Evolutionary conservation across 2,888 invertebrate genomes (phyloP), one percentile per base, ranked within the genome.

Genomic region (Nemotelus nigrinus): DNA sequence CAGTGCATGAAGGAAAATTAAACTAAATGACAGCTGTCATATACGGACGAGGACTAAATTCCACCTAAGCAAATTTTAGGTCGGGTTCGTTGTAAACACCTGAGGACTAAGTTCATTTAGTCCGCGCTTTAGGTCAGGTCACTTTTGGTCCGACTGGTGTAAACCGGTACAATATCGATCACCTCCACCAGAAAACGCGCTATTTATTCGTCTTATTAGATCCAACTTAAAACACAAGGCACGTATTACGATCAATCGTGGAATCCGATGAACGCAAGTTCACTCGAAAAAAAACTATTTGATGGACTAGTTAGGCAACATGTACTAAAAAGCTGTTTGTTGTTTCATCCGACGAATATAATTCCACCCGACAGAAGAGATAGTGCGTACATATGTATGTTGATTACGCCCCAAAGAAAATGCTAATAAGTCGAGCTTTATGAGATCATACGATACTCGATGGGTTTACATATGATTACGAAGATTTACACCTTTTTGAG

Each of bases 151-250:
- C 7, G 47, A 47, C 7, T 25, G 47, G 8, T 39, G 25, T 5
- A 53, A 50, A 39, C 48, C 50, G 41, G 48, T 10, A 50, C 41
- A 68, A 68, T 48, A 50, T 50, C 45, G 41, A 50, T 68, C 50
- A 68, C 53, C 65, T 68, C 39, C 2, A 68, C 48, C 68, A 50
- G 41, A 53, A 68, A 68, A 39, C 39, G 53, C 25, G 25, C 44
- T 68, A 47, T 68, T 68, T 68, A 25, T 41, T 50, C 39, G 3
- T 45, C 7, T 68, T 7, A 39, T 68, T 50, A 68, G 50, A 68
- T 68, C 53, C 25, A 47, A 8, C 68, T n/a, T 68, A 68, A 68
- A 50, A 68, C 68, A 68, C 53, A 68, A 68, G 68, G 10, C 5
- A 25, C 39, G 25, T 50, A 50, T 68, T 7, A 48, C 50, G 41